Base-by-base conservation (phyloP, 2,888 invertebrate genomes). In the Xanthorhoe designata region DNA sequence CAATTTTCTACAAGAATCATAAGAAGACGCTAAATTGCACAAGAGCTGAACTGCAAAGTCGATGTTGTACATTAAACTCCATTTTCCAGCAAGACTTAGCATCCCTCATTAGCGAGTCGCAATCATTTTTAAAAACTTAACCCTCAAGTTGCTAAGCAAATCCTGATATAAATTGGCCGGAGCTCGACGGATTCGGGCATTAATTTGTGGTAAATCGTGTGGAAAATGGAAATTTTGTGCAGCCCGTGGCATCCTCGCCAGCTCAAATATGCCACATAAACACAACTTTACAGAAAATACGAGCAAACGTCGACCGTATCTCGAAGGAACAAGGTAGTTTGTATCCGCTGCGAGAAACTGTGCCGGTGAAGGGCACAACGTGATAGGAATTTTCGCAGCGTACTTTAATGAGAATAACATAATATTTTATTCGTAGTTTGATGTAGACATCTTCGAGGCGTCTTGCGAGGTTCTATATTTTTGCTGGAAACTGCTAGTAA, bases 171-270 rank as follows among this genome's bases (percentile, higher is more conserved):
- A 91, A 91, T 89, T 89, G 88, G 84, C 80, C 75, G 85, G 85
- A 87, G 86, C 89, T 78, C 87, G 88, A 90, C 88, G 89, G 86
- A 88, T 92, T 89, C 79, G 82, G 80, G 87, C 89, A 91, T 92
- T 92, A 92, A 92, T 92, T 92, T 92, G 91, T 82, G 88, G 89
- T 84, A 91, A 92, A 92, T 92, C 91, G 91, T 78, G 89, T 82
- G 90, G 92, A 92, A 92, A 92, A 92, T 92, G 89, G 91, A 91
- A 92, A 92, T 91, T 92, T 91, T 91, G 91, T 91, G 91, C 92
- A 91, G 87, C 90, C 90, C 81, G 86, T 81, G 85, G 88, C 87
- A 84, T 82, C 85, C 79, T 79, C 73, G 74, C 70, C 71, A 87
- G 82, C 75, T 78, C 84, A 81, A 72, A 67, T 76, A 75, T 78